A percentile compares a stretch with the other conserved stretches of the same genome.
Conservation (phyloP, 2,113 vertebrate genomes). For the Xiphophorus maculatus region DNA sequence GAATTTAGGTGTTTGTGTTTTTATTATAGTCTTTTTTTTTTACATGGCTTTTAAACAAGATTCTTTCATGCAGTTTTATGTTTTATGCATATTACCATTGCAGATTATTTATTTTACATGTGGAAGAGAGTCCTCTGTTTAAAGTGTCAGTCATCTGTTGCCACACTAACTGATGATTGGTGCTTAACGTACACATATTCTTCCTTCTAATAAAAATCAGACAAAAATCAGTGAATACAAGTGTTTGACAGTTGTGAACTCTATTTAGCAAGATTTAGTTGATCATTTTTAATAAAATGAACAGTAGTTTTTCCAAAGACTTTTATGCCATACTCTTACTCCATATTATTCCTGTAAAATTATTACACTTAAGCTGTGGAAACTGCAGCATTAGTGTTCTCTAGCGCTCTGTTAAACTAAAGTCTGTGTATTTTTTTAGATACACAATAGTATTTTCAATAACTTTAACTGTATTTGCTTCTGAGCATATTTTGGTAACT, state of each 20-base stretch:
- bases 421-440: not conserved
- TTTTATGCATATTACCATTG: not conserved
- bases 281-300: no score
- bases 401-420: constrained; percentile 2
- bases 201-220: not conserved
- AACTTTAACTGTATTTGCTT: constrained; percentile 12
- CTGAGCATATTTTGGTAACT: constrained; percentile 27
- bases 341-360: not conserved
- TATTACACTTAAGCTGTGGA: not conserved
- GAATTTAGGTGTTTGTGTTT: not conserved
- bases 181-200: not conserved
- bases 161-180: not conserved
- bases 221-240: not conserved
- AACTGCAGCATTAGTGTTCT: not conserved
- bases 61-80: not conserved
- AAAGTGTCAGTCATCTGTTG: not conserved
- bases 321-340: no score
- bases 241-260: not conserved
- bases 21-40: not conserved
- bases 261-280: not conserved
- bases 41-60: not conserved
- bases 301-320: no score
- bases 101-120: not conserved
- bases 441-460: constrained; percentile 16
- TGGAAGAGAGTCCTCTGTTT: not conserved